Evolutionary conservation across 1,140 invertebrate genomes (phyloP).

Genomic region (Drosophila serrata): DNA sequence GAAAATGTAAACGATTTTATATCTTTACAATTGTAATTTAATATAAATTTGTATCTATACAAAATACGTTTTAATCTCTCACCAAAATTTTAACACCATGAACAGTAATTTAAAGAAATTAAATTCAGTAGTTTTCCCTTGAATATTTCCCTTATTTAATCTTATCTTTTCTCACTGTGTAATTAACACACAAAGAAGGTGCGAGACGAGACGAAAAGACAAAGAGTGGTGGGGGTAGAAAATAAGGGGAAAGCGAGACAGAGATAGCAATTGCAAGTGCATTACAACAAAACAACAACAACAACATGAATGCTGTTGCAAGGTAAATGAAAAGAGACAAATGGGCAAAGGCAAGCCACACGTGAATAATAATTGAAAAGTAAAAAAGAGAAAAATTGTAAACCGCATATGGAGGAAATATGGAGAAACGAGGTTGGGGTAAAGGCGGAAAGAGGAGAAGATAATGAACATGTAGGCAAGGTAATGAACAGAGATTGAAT

Average conservation of each 20-base stretch:
- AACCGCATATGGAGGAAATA: conserved; percentile 30
- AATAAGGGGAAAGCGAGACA: conserved; percentile 9
- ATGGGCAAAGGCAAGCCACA: conserved; percentile 45
- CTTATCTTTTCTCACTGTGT: background rate
- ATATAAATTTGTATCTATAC: too few relatives aligned
- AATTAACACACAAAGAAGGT: conserved; percentile 32
- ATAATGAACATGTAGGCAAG: conserved; percentile 31
- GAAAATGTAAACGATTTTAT: background rate
- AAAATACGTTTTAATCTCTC: too few relatives aligned
- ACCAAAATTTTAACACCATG: background rate
- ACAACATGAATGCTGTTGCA: conserved; percentile 27
- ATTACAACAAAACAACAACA: conserved; percentile 47
- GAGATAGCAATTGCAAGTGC: conserved; percentile 42
- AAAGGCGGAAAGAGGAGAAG: background rate
- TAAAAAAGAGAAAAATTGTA: conserved; percentile 38
- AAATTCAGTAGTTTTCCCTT: too few relatives aligned
- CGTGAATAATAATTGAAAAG: conserved; percentile 62
- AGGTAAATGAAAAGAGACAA: conserved; percentile 50
- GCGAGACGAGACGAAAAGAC: conserved; percentile 20
- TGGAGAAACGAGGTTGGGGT: background rate
- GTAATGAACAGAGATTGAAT: conserved; percentile 43
- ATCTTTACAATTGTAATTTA: background rate
- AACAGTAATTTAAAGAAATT: background rate
- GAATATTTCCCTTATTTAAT: background rate
- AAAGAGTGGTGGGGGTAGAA: conserved; percentile 1